A percentile compares a stretch with the other conserved stretches of the same genome.
These are phyloP conservation scores for Hirtodrosophila cameraria DNA, from an alignment of 2,888 invertebrate genomes.

Conservation along the genomic window DNA sequence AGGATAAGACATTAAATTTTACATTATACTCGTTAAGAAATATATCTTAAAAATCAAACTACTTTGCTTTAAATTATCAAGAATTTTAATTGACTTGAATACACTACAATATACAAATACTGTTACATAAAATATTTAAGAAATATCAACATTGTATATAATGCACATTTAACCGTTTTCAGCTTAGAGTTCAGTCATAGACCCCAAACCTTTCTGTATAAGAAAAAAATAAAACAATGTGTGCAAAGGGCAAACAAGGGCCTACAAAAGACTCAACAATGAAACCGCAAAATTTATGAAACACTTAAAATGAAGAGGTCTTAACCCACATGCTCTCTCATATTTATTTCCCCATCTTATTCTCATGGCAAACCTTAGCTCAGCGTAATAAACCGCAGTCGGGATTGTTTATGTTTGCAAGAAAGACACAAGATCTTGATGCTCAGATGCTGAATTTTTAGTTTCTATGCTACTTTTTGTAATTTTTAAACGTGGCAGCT, in stretches of 20 bases:
- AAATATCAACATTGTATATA: constrained; percentile 12
- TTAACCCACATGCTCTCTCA: constrained; percentile 37
- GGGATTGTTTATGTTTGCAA: constrained; percentile 17
- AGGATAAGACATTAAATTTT: too few species aligned
- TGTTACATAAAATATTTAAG: constrained; percentile 14
- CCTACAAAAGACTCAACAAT: constrained; percentile 34
- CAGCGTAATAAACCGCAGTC: constrained; percentile 29
- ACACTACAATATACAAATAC: constrained; percentile 2
- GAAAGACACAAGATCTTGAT: constrained; percentile 14
- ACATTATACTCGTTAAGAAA: too few species aligned
- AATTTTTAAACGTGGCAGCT: constrained; percentile 39
- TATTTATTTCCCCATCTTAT: not conserved
- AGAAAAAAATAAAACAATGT: constrained; percentile 19
- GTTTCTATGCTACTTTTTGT: constrained; percentile 20
- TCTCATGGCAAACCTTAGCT: constrained; percentile 12
- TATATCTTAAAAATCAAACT: too few species aligned
- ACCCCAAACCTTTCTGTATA: constrained; percentile 23
- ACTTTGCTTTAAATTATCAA: not conserved
- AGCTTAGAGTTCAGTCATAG: constrained; percentile 59
- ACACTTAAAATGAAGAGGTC: constrained; percentile 49
- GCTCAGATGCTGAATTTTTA: constrained; percentile 22
- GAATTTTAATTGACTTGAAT: too few species aligned
- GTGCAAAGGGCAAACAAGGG: constrained; percentile 6
- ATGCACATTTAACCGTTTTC: constrained; percentile 47
- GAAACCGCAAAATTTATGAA: constrained; percentile 64